Base-by-base conservation (phyloP, 2,888 invertebrate species). In the Euproctis similis region DNA sequence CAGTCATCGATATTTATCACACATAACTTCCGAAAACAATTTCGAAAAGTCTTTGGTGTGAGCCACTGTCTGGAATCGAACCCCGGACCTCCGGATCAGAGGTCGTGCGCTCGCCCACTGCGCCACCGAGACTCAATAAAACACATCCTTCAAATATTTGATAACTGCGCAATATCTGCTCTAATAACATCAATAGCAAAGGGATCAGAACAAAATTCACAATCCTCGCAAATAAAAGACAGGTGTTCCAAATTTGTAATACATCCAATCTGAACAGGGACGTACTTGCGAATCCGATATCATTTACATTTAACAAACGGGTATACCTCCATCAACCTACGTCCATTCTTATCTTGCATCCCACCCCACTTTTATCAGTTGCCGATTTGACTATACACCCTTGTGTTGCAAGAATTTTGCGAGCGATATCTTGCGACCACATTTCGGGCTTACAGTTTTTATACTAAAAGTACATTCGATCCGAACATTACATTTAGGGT, bases 301-400 rank as follows among this genome's bases (percentile, higher is more conserved):
- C 40, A 49, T 45, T 42, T 35, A 24, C 39, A 18, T 40, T 45
- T 48, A 34, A 34, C 36, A 4, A 14, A 14, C 39, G 39, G 48
- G 40, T 50, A 47, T 53, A 54, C 59, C 58, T 56, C 46, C 46
- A 54, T 65, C 62, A 63, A 55, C 50, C 53, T 51, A 44, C 51
- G 46, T 53, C 48, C 44, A 46, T 42, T 36, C 49, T 45, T 45
- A 50, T 51, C 50, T 48, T 28, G 31, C 46, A 37, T 41, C 52
- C 42, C n/a, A n/a, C n/a, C n/a, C 36, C 31, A 35, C 38, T 42
- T 52, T 55, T 57, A 61, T 61, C 59, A 33, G 44, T 28, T 30
- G 42, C 39, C 52, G 59, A 61, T 59, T 58, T 54, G 54, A 40
- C 42, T 42, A n/a, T n/a, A 36, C 46, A 46, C 54, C 45, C 53